A percentile compares a stretch with the other conserved stretches of the same genome.
Conservation (phyloP, 2,888 invertebrate genomes). For the Morpho deidamia region DNA sequence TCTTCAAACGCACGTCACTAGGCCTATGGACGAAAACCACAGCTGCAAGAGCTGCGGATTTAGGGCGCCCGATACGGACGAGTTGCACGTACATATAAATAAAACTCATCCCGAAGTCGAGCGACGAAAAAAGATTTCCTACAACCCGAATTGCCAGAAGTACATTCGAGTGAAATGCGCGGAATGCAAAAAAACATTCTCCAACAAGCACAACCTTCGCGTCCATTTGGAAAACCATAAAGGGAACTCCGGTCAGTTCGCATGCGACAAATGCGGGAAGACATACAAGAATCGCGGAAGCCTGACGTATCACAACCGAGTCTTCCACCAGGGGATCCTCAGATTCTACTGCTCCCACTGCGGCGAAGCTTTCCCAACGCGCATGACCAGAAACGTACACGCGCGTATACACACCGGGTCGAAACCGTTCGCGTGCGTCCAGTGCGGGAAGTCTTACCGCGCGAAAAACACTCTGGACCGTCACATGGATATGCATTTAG, state of each 20-base stretch:
- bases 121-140: constrained; percentile 17
- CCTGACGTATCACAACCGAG: constrained; percentile 57
- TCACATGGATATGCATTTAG: constrained; percentile 51
- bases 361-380: constrained; percentile 66
- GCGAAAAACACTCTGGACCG: constrained; percentile 45
- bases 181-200: constrained; percentile 66
- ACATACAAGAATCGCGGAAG: constrained; percentile 62
- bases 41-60: constrained; percentile 43
- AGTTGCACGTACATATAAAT: constrained; percentile 18
- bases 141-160: constrained; percentile 41
- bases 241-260: constrained; percentile 26
- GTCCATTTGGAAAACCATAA: constrained; percentile 63
- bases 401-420: constrained; percentile 58
- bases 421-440: constrained; percentile 60
- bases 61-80: constrained; percentile 24
- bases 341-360: constrained; percentile 61
- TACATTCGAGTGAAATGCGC: constrained; percentile 62
- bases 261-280: constrained; percentile 64
- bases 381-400: constrained; percentile 58
- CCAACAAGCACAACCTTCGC: constrained; percentile 67
- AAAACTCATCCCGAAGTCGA: constrained; percentile 10
- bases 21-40: constrained; percentile 8
- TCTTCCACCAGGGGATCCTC: constrained; percentile 59
- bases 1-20: constrained; percentile 40
- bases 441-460: constrained; percentile 55